A percentile compares a stretch with the other conserved stretches of the same genome.
Conservation (phyloP, 2,888 invertebrate species). For the Itoplectis maculator region DNA sequence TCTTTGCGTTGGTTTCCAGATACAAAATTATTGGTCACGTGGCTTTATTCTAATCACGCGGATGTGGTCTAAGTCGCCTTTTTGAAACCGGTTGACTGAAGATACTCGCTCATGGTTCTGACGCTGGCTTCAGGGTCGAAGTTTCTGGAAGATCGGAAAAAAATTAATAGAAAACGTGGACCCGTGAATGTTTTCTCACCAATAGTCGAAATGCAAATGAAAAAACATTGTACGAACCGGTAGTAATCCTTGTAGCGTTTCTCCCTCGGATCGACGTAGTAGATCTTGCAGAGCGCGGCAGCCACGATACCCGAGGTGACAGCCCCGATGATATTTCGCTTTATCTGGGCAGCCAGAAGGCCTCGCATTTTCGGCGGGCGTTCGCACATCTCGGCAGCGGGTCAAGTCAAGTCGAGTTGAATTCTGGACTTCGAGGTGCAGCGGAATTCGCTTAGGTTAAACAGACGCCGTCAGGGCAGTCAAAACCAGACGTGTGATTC, state of each 20-base stretch:
- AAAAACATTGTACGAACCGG: conserved; percentile 33
- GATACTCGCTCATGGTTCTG: conserved; percentile 52
- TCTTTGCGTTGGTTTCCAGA: no score
- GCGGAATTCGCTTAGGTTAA: neutral
- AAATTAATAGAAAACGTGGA: neutral
- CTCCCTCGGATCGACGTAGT: conserved; percentile 34
- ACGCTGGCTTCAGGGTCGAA: conserved; percentile 58
- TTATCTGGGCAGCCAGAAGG: conserved; percentile 50
- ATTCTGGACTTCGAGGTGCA: neutral
- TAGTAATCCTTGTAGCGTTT: conserved; percentile 57
- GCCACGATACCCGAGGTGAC: conserved; percentile 28
- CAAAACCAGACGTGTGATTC: neutral
- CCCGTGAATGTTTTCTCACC: neutral
- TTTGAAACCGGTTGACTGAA: conserved; percentile 49
- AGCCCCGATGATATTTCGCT: conserved; percentile 53
- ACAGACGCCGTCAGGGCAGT: neutral
- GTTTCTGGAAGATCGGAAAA: conserved; percentile 17
- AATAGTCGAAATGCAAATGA: neutral
- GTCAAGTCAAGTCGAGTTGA: neutral
- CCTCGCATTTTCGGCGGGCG: conserved; percentile 60
- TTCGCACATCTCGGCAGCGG: conserved; percentile 53
- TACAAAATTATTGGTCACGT: no score
- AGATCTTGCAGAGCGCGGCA: conserved; percentile 54
- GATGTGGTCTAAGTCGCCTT: conserved; percentile 11
- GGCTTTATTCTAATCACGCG: no score